Evolutionary conservation across 1,140 invertebrate genomes (phyloP).

Genomic region (Acyrthosiphon pisum): DNA sequence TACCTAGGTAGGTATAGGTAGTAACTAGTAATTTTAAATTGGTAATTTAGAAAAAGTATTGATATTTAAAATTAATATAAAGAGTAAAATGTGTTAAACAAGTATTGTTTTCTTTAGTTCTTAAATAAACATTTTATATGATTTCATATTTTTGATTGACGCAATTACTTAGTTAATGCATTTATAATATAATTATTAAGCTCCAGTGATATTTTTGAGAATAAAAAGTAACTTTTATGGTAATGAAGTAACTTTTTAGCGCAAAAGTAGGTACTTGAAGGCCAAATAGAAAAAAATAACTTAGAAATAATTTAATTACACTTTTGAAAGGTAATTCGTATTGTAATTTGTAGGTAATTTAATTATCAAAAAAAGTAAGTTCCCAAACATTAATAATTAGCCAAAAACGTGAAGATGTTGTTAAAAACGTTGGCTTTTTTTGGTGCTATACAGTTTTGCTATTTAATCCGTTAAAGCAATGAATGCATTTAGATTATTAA

Average conservation of each 20-base stretch:
- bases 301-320: background rate
- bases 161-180: background rate
- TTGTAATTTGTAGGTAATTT: background rate
- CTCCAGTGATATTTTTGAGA: background rate
- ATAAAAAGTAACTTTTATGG: background rate
- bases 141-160: background rate
- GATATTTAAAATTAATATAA: too few relatives aligned
- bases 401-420: too few relatives aligned
- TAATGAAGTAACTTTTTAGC: too few relatives aligned
- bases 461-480: too few relatives aligned
- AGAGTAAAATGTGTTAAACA: too few relatives aligned
- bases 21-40: background rate
- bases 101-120: background rate
- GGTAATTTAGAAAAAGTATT: background rate
- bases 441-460: too few relatives aligned
- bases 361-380: background rate
- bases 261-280: too few relatives aligned
- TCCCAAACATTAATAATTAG: too few relatives aligned
- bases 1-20: too few relatives aligned
- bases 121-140: background rate
- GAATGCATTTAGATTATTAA: too few relatives aligned
- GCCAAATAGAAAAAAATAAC: background rate
- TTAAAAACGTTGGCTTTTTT: too few relatives aligned
- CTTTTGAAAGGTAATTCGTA: background rate
- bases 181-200: background rate